These are phyloP conservation scores for Coremacera marginata DNA, from an alignment of 2,888 invertebrate species.

Conservation along the genomic window DNA sequence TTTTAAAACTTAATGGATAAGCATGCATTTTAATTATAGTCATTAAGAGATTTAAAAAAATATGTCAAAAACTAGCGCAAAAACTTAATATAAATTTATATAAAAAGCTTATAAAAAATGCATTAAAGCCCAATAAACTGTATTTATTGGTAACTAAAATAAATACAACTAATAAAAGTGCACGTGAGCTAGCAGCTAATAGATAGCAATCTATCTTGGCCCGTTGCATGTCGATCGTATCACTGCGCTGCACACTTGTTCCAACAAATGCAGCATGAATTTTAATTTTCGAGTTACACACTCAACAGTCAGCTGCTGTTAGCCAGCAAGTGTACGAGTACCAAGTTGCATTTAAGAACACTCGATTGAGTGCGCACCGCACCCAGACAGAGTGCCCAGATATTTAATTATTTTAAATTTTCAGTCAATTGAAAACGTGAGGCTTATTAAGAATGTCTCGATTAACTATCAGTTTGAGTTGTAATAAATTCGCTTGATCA, in stretches of 20 bases:
- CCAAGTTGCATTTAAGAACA: neutral
- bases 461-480: too few relatives aligned
- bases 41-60: too few relatives aligned
- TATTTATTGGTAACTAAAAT: neutral
- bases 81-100: too few relatives aligned
- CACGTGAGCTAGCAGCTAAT: constrained; percentile 1
- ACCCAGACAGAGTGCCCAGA: neutral
- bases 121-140: too few relatives aligned
- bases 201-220: constrained; percentile 1
- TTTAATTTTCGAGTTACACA: neutral
- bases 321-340: neutral
- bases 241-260: neutral
- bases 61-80: too few relatives aligned
- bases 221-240: neutral
- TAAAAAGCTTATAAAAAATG: too few relatives aligned
- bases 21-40: too few relatives aligned
- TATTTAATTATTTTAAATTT: neutral
- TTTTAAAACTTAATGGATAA: too few relatives aligned
- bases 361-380: neutral
- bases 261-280: neutral
- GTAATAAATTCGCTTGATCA: neutral
- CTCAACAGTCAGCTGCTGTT: neutral
- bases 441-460: neutral
- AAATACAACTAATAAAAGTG: neutral
- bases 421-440: neutral